These are phyloP conservation scores for Ormyrus rosae DNA, from an alignment of 2,888 invertebrate species.

Conservation along the genomic window DNA sequence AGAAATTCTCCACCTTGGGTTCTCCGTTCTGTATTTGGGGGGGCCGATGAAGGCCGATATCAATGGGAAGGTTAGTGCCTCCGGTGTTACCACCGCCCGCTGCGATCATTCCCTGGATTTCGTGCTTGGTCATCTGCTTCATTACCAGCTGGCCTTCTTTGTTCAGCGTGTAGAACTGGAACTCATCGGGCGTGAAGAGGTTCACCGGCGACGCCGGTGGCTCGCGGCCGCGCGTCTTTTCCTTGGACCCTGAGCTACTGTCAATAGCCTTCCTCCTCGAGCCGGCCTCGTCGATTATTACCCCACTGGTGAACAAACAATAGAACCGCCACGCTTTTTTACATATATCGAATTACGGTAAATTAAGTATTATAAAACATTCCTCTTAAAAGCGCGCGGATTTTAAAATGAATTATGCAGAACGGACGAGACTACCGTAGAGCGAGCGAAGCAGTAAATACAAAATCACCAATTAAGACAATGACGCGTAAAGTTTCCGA, in stretches of 20 bases:
- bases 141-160: constrained; percentile 89
- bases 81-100: constrained; percentile 81
- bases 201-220: constrained; percentile 83
- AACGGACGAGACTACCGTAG: too few species aligned
- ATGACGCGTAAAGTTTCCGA: not conserved
- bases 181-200: constrained; percentile 87
- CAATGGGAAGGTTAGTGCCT: constrained; percentile 74
- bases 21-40: constrained; percentile 63
- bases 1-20: constrained; percentile 63
- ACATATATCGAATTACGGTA: too few species aligned
- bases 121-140: constrained; percentile 88
- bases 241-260: not conserved
- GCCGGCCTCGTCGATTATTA: constrained; percentile 47
- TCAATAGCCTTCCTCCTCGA: constrained; percentile 9
- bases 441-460: too few species aligned
- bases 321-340: not conserved
- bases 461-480: not conserved
- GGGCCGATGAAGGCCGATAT: constrained; percentile 65
- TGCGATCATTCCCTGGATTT: constrained; percentile 90
- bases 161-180: constrained; percentile 92
- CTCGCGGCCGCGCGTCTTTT: constrained; percentile 25
- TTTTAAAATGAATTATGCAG: too few species aligned
- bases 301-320: constrained; percentile 9
- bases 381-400: too few species aligned
- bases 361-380: too few species aligned